phyloP scores from a whole-genome alignment of 2,113 vertebrate species.

The human (Homo sapiens) region GRCh38 chr5:143216001-143216500 shows the following conservation, averaged over 20 bases:
- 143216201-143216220: neutral
- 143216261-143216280: neutral
- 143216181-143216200: neutral
- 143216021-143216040: neutral
- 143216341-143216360: neutral
- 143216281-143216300: neutral
- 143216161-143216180: neutral
- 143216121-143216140: neutral
- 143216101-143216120: neutral
- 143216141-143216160: neutral
- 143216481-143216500: neutral
- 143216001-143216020: neutral
- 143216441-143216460: neutral
- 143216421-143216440: neutral
- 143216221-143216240: neutral
- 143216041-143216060: neutral
- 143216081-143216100: neutral
- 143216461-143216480: neutral
- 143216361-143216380: neutral
- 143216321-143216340: neutral
- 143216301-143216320: neutral
- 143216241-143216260: neutral
- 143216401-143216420: neutral
- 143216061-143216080: neutral
- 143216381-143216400: neutral